Evolutionary conservation across 2,888 invertebrate genomes (phyloP), one percentile per base, ranked within the genome.

Genomic region (Ypsolopha sequella): DNA sequence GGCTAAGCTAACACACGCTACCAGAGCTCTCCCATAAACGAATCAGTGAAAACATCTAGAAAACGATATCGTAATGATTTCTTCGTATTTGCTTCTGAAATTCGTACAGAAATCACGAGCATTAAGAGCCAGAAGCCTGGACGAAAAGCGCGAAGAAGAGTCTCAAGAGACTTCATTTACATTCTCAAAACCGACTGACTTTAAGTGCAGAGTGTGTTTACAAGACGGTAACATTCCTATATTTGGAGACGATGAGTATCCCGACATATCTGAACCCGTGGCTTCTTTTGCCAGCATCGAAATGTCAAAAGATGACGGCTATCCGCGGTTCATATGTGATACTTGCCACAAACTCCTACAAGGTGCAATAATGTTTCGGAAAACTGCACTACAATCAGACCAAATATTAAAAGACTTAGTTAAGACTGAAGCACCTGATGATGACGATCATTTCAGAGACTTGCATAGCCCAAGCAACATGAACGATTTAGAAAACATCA

Each of bases 281-380:
- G 35, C 14, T 45, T 4, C 9, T 7, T 24, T 51, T 36, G 45
- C 50, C 6, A 53, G 60, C 51, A 57, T 65, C 13, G 41, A 44
- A 10, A 24, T 51, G 7, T n/a, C 6, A 11, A 61, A 73, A 61
- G 60, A 70, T 38, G 75, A 80, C 41, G 60, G 59, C 2, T 63
- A 63, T 56, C 69, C 80, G 0, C 76, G 76, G 58, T 51, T 61
- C n/a, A 55, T 85, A 24, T 85, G 84, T 56, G 53, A 56, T 7
- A 55, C 61, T 10, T 84, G 84, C 56, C 58, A 62, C 39, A 68
- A 70, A 52, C 76, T 81, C 56, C 51, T 79, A 8, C 64, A 68
- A 58, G 59, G 61, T 24, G 76, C 76, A 2, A 61, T 74, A 52
- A 53, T 65, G 11, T 82, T 84, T 55, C 67, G 69, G 51, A 74